phyloP scores from a whole-genome alignment of 2,888 invertebrate species.

The Drosophila hawaiiensis region DNA sequence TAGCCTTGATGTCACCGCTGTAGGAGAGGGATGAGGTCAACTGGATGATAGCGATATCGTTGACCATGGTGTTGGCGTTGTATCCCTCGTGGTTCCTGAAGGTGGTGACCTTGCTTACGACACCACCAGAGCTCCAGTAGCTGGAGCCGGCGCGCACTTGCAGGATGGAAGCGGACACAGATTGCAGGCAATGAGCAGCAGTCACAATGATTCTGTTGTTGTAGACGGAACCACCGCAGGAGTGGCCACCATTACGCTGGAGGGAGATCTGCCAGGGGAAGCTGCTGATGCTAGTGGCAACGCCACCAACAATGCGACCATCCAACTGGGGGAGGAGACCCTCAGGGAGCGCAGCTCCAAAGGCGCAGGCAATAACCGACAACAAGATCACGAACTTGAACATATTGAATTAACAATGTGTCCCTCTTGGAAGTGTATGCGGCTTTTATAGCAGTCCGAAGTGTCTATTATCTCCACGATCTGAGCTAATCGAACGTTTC shows the following conservation, averaged over 20 bases:
- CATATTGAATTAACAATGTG: constrained; percentile 59
- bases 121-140: constrained; percentile 78
- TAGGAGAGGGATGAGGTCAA: constrained; percentile 85
- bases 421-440: not conserved
- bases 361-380: constrained; percentile 57
- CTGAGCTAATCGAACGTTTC: constrained; percentile 32
- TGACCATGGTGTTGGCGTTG: constrained; percentile 85
- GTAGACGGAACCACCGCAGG: constrained; percentile 87
- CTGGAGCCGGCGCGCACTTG: constrained; percentile 86
- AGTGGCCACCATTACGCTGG: constrained; percentile 84
- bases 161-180: constrained; percentile 49
- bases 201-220: constrained; percentile 86
- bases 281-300: constrained; percentile 60
- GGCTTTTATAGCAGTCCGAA: constrained; percentile 43
- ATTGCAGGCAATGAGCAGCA: constrained; percentile 87
- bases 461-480: constrained; percentile 6
- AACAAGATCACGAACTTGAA: constrained; percentile 72
- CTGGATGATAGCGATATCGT: constrained; percentile 87
- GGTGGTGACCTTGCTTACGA: constrained; percentile 37
- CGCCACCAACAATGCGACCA: constrained; percentile 81
- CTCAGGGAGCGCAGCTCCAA: constrained; percentile 66
- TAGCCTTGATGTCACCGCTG: constrained; percentile 83
- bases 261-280: constrained; percentile 78
- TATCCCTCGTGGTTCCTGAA: constrained; percentile 85
- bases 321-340: constrained; percentile 71